Evolutionary conservation across 2,888 invertebrate species (phyloP), one percentile per base, ranked within the genome.

Genomic region (Acanthosepion lycidas): DNA sequence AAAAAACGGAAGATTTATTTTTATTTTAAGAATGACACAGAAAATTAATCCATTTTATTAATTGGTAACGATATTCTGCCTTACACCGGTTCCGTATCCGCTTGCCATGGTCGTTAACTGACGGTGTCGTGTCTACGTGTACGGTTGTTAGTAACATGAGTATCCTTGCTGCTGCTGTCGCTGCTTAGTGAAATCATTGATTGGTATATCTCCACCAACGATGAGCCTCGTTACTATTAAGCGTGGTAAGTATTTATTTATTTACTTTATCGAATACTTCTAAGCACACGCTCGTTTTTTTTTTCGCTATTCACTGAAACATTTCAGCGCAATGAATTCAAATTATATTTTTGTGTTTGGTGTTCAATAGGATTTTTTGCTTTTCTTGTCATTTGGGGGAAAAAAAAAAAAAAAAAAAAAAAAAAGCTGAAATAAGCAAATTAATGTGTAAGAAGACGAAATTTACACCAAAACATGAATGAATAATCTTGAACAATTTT

Each of bases 21-120:
- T 42, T 42, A 42, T 42, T 42, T 42, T 42, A 42, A 42, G 42
- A 42, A 42, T 42, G 42, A 42, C 42, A 42, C 1, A 42, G 42
- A 42, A 23, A 23, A 20, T 20, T 6, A 59, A 20, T 20, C 20
- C 59, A 23, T 59, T 59, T 59, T 59, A 23, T 23, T 59, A 59
- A 59, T 78, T 15, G n/a, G 4, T 15, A 18, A 33, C n/a, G n/a
- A 78, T 33, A 93, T n/a, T 53, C 6, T 53, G 33, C 20, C 9
- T 93, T 93, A 53, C 93, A 93, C 93, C 93, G 93, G 51, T 93
- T 93, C 93, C 93, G 93, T 28, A 93, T 93, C 93, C 93, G 53
- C 26, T 33, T 51, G 93, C n/a, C 12, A 53, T 53, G 93, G 49
- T 28, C 53, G 49, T 93, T 18, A 20, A 18, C n/a, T 78, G n/a